Evolutionary conservation across 2,113 vertebrate species (phyloP).

Genomic region (Taxidea taxus): DNA sequence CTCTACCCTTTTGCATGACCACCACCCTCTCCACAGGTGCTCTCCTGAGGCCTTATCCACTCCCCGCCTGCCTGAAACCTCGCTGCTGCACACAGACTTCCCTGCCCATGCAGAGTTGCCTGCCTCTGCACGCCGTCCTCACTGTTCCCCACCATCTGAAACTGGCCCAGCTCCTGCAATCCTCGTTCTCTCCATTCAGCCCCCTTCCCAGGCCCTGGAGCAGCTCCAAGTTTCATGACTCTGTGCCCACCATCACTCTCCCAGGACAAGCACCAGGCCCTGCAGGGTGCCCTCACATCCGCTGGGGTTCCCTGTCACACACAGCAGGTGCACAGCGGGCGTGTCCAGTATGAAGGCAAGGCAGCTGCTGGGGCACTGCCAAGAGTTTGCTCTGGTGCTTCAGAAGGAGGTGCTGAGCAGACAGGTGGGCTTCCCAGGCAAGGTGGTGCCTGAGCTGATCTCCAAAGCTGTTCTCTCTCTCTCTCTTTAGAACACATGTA

Average conservation of each 20-base stretch:
- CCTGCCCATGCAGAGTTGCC: neutral
- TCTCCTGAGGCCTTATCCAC: neutral
- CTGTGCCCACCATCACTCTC: neutral
- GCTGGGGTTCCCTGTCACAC: too few species aligned
- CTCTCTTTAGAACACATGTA: neutral
- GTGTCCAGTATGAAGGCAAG: neutral
- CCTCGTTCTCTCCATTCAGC: neutral
- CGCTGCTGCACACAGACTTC: neutral
- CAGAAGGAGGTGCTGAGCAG: neutral
- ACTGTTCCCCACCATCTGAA: neutral
- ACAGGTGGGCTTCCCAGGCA: neutral
- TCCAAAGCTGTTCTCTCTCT: neutral
- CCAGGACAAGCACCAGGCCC: neutral
- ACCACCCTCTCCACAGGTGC: neutral
- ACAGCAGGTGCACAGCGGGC: neutral
- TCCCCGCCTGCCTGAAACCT: neutral
- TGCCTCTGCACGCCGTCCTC: neutral
- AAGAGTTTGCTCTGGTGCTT: neutral
- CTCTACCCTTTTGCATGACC: neutral
- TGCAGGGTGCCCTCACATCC: too few species aligned
- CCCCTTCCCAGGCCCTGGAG: neutral
- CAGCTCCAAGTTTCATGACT: neutral
- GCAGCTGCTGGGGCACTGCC: rapidly evolving
- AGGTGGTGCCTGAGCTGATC: neutral
- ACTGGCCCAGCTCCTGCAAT: neutral